Evolutionary conservation across 2,888 invertebrate species (phyloP).

Genomic region (Serrognathus titanus): DNA sequence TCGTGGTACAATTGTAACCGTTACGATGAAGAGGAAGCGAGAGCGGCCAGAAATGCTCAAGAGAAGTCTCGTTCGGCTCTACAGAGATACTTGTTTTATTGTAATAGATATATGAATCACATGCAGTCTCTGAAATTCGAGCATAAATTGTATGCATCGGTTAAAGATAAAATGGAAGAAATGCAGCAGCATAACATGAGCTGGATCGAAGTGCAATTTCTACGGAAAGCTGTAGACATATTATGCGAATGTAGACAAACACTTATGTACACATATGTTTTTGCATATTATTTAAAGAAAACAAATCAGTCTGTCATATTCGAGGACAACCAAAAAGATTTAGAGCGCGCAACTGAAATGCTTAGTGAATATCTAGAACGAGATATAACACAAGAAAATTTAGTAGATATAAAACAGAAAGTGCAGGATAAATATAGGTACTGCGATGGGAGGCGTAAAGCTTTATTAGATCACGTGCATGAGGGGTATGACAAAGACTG

Average conservation of each 20-base stretch:
- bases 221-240: slow-evolving; percentile 96
- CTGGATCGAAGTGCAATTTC: slow-evolving; percentile 99
- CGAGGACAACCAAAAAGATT: slow-evolving; percentile 97
- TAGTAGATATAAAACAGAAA: slow-evolving; percentile 97
- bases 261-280: slow-evolving; percentile 99
- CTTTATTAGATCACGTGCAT: slow-evolving; percentile 93
- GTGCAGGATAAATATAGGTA: slow-evolving; percentile 98
- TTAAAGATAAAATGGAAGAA: slow-evolving; percentile 98
- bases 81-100: slow-evolving; percentile 97
- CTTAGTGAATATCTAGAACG: slow-evolving; percentile 97
- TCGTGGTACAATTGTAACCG: slow-evolving; percentile 97
- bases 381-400: slow-evolving; percentile 95
- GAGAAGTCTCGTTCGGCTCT: slow-evolving; percentile 93
- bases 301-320: slow-evolving; percentile 99
- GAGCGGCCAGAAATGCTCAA: slow-evolving; percentile 94
- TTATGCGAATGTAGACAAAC: slow-evolving; percentile 96
- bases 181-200: slow-evolving; percentile 99
- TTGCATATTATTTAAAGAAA: slow-evolving; percentile 96
- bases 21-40: slow-evolving; percentile 94
- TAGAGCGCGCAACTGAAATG: slow-evolving; percentile 97
- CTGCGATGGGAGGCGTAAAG: slow-evolving; percentile 95
- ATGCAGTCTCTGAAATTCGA: slow-evolving; percentile 99
- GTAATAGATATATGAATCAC: slow-evolving; percentile 98
- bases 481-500: slow-evolving; percentile 99
- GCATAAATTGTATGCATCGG: slow-evolving; percentile 92